Base-by-base conservation (phyloP, 2,113 vertebrate species). In the Trogon melanurus region DNA sequence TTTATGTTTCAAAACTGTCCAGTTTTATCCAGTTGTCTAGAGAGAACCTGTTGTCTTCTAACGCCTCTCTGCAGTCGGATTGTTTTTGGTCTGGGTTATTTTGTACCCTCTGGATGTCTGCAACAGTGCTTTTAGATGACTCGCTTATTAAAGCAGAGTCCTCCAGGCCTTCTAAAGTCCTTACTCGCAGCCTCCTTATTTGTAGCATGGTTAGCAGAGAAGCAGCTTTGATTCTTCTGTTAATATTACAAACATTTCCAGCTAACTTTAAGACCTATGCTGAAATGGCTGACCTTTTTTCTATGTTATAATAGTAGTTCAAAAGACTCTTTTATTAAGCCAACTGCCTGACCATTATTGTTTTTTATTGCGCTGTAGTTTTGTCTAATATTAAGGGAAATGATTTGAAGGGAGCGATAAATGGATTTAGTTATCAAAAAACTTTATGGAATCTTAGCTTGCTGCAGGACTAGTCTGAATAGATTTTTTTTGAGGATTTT, bases 371-470 rank as follows among this genome's bases (percentile, higher is more conserved):
- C 93, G 80, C 79, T 93, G 36, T 82, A 95, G 86, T 95, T 92
- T 92, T 79, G 54, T 73, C 74, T 89, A 87, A 93, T 92, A 95
- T 92, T 82, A 91, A 94, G 82, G 80, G 62, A 97, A 96, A 92
- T 82, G 1, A 94, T 92, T 84, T 92, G 78, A 96, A 45, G 45
- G 11, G 3, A 82, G 27, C 93, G 34, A 95, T 94, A 91, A 97
- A 96, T 85, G 66, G 92, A 96, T 97, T 96, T 94, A 94, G 95
- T 85, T 96, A 96, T 96, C 91, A 94, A 94, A 94, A 94, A 93
- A 84, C 69, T 65, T 95, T 66, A 94, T 34, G 70, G 47, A 66
- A 34, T 82, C 70, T 87, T 72, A 82, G 54, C 58, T 81, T 93
- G 57, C 57, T 87, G 44, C 47, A 70, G 61, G 65, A 87, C 54